Evolutionary conservation across 2,797 vertebrate species (phyloP), one percentile per base, ranked within the genome.

Genomic region (Parotocinclus haroldoi): DNA sequence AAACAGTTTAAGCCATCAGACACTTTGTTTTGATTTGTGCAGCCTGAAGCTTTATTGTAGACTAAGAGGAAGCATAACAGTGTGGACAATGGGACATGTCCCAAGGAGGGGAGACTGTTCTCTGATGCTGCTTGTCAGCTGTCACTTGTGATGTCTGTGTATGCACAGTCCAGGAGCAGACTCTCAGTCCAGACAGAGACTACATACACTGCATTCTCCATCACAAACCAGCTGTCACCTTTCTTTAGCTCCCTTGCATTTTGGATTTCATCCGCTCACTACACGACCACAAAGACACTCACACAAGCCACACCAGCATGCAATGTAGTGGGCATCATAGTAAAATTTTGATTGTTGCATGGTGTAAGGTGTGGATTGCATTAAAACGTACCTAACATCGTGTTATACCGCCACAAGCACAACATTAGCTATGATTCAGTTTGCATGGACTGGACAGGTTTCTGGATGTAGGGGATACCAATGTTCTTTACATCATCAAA

Each of bases 51-150:
- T 38, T 16, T 38, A 36, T 9, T 7, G 10, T 37, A 14, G 27
- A 50, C n/a, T 42, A 3, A 42, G 40, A 1, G 1, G 7, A 42
- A 42, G 40, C 4, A 42, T 27, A 39, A 63, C 64, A 56, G 39
- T 10, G 53, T 39, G n/a, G n/a, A n/a, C n/a, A n/a, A n/a, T n/a
- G 27, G 52, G 48, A 46, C 12, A 16, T 56, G 51, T 13, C 45
- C 39, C 42, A 56, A 46, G 50, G 44, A 58, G 51, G 17, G 17
- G 59, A 46, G 18, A 5, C 42, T 10, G 19, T 38, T 58, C 45
- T 62, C 53, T 36, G 11, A 27, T 53, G 56, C 72, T 77, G 60
- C 76, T 76, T 82, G 85, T 86, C 84, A 86, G 75, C 78, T 85
- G 84, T 85, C 88, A 86, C 63, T 76, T 55, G 58, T 53, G 58